Conservation (phyloP, 1,140 invertebrate species). For the Drosophila hydei region DNA sequence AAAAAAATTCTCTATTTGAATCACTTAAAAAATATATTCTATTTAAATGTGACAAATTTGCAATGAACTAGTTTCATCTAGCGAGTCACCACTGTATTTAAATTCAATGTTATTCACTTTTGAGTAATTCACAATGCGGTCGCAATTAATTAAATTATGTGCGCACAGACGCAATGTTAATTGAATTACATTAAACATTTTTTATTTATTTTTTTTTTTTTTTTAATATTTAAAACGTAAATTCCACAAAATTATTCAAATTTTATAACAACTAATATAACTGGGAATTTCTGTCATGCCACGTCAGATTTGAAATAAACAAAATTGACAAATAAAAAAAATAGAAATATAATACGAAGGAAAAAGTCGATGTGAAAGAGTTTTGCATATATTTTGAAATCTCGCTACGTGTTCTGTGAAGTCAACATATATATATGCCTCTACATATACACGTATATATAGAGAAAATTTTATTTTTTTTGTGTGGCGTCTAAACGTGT, state of each 20-base stretch:
- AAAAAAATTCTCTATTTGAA: too few relatives aligned
- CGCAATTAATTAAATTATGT: constrained; percentile 26
- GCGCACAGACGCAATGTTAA: constrained; percentile 20
- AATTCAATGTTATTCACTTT: constrained; percentile 9
- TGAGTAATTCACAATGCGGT: constrained; percentile 13
- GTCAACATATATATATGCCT: not conserved
- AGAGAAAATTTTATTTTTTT: not conserved
- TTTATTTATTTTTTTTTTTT: not conserved
- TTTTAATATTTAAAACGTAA: constrained; percentile 7
- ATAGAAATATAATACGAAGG: not conserved
- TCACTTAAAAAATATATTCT: not conserved
- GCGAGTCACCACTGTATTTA: not conserved
- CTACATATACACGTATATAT: not conserved
- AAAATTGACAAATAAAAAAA: not conserved
- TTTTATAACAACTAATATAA: not conserved
- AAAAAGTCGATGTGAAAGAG: constrained; percentile 3
- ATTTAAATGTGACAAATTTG: not conserved
- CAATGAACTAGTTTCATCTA: not conserved
- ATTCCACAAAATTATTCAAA: not conserved
- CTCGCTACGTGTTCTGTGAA: not conserved
- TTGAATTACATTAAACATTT: constrained; percentile 14
- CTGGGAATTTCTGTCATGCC: too few relatives aligned
- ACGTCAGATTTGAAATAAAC: not conserved
- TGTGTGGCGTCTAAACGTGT: not conserved
- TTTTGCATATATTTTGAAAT: not conserved